A percentile compares a stretch with the other conserved stretches of the same genome.
These are phyloP conservation scores for Erythrolamprus reginae DNA, from an alignment of 2,113 vertebrate species.

Conservation along the genomic window DNA sequence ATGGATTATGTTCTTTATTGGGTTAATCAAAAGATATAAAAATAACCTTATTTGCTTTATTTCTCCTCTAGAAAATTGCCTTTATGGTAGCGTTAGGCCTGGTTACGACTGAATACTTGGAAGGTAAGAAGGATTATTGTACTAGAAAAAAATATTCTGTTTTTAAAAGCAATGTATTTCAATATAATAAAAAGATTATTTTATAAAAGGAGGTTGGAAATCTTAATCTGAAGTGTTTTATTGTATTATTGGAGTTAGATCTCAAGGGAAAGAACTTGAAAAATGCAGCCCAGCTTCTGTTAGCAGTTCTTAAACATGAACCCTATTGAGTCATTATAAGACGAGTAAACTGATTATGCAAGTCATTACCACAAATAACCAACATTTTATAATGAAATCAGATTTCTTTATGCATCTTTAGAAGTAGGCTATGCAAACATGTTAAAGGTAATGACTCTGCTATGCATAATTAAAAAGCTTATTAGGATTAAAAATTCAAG, in stretches of 20 bases:
- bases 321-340: neutral
- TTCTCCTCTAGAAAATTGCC: conserved; percentile 86
- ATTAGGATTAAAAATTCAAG: neutral
- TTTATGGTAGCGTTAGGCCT: conserved; percentile 97
- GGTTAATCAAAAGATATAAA: neutral
- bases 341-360: neutral
- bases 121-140: conserved; percentile 76
- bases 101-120: conserved; percentile 92
- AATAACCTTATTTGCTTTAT: conserved; percentile 14
- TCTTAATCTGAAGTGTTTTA: neutral
- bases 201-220: neutral
- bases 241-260: neutral
- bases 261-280: neutral
- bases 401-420: conserved; percentile 24
- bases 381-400: neutral
- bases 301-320: neutral
- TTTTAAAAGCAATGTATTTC: neutral
- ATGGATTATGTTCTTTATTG: neutral
- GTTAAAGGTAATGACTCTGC: neutral
- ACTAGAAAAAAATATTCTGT: neutral
- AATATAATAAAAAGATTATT: neutral
- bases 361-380: neutral
- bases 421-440: conserved; percentile 18
- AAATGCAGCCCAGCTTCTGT: neutral
- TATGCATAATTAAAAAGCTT: neutral